Evolutionary conservation across 2,113 vertebrate species (phyloP), one percentile per base, ranked within the genome.

Genomic region (Solea solea): DNA sequence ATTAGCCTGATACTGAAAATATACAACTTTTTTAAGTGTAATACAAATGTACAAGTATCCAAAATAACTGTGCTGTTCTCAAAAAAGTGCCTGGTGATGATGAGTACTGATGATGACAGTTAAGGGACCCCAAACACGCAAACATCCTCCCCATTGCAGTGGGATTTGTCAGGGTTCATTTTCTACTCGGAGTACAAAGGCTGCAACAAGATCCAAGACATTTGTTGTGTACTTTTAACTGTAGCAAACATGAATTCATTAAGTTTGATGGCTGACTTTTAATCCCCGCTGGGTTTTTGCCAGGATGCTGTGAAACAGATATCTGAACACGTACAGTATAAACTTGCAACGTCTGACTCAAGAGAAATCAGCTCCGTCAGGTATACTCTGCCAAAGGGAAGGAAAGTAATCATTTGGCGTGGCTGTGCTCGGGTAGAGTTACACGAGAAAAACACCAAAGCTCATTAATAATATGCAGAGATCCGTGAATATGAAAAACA

Each of bases 381-480:
- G 49, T 73, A 28, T 4, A 14, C 40, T n/a, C 44, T 56, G 82
- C 81, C 72, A 86, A 80, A 76, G 65, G 41, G 74, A 85, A 77
- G 64, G 52, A 69, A 76, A 78, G 76, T 48, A 67, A 82, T 86
- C 72, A 71, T 52, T 71, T 65, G 62, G 46, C 46, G 7, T 48
- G 67, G 64, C 61, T 65, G 16, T 70, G 51, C 64, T 56, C 64
- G 82, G 71, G 48, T 86, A 73, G 61, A 78, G 67, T 85, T 83
- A 85, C 86, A 54, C 41, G 50, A 81, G 54, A 59, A 74, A 78
- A 80, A 76, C 62, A 73, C 68, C 34, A 70, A 76, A 67, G 60
- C 69, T 71, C 80, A 81, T 88, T 78, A 86, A 83, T 85, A 76
- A 76, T 45, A 64, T 60, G 68, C 62, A 78, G 64, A 53, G 65